phyloP scores from a whole-genome alignment of 2,113 vertebrate genomes.

The Sardina pilchardus region DNA sequence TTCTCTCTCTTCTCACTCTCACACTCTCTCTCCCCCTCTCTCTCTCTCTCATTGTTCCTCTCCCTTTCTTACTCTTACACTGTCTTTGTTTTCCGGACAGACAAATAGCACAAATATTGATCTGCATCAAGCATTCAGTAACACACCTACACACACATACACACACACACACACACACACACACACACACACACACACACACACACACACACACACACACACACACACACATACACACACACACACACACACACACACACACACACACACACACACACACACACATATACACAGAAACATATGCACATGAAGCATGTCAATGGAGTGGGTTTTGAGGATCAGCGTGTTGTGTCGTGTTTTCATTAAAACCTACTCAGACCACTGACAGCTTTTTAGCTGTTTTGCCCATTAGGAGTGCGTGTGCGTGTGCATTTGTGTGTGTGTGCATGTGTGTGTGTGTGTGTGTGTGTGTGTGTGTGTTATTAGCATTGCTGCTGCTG shows the following conservation, averaged over 20 bases:
- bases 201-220: not conserved
- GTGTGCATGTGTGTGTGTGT: conserved; percentile 7
- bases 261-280: not conserved
- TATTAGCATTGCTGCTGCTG: not conserved
- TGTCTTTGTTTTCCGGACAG: not conserved
- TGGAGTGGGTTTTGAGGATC: too few species aligned
- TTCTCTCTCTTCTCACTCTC: not conserved
- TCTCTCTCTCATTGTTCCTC: not conserved
- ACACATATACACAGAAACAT: too few species aligned
- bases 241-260: not conserved
- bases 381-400: not conserved
- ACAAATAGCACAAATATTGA: not conserved
- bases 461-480: not conserved
- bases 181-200: not conserved
- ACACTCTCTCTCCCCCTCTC: not conserved
- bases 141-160: not conserved
- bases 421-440: not conserved
- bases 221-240: not conserved
- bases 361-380: not conserved
- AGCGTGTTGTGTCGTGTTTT: not conserved
- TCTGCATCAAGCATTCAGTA: not conserved
- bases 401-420: not conserved
- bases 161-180: too few species aligned
- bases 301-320: too few species aligned
- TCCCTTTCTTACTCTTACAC: not conserved